A percentile compares a stretch with the other conserved stretches of the same genome.
Conservation (phyloP, 2,113 vertebrate genomes). For the Callithrix jacchus region DNA sequence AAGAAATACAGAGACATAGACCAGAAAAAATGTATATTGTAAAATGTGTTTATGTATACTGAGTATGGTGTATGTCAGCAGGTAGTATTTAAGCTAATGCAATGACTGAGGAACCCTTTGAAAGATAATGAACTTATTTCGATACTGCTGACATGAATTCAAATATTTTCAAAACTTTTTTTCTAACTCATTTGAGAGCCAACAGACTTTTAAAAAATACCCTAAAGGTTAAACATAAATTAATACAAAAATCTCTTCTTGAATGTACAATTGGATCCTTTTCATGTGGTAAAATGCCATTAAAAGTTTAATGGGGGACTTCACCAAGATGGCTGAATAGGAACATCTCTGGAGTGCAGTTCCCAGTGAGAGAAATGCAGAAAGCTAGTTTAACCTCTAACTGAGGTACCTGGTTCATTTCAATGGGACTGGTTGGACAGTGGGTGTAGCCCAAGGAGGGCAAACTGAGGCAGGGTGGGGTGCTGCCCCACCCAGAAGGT, state of each 20-base stretch:
- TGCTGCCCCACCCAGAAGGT: too few species aligned
- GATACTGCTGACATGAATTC: neutral
- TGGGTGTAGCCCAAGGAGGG: too few species aligned
- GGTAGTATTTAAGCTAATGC: neutral
- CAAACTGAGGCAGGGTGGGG: too few species aligned
- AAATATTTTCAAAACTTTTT: slow-evolving; percentile 25
- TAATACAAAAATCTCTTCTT: neutral
- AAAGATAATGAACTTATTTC: neutral
- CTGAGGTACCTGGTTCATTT: too few species aligned
- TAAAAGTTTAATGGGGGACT: neutral
- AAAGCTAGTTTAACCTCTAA: too few species aligned
- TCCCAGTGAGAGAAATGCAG: too few species aligned
- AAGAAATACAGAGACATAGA: neutral
- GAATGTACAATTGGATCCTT: neutral
- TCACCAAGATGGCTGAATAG: too few species aligned
- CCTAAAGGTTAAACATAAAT: slow-evolving; percentile 7
- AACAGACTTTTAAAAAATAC: neutral
- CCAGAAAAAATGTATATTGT: neutral
- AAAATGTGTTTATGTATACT: neutral
- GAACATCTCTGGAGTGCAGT: too few species aligned
- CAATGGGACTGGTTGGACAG: too few species aligned
- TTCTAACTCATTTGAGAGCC: neutral
- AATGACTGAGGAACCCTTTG: neutral
- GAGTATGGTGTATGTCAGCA: neutral
- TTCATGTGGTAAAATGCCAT: neutral